Evolutionary conservation across 2,113 vertebrate species (phyloP).

Genomic region (Spheniscus mendiculus): DNA sequence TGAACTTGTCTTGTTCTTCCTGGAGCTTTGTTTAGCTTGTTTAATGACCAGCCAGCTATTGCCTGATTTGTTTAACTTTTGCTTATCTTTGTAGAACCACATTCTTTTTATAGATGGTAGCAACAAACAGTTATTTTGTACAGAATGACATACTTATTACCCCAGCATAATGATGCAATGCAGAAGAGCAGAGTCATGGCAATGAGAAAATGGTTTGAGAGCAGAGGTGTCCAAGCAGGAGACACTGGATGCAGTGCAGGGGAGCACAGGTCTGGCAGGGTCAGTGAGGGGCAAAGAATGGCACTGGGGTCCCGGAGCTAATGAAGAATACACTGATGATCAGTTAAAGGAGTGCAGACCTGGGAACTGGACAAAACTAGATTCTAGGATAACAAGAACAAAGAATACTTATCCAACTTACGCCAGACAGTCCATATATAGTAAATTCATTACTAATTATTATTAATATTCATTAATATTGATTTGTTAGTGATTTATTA

Average conservation of each 20-base stretch:
- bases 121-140: not conserved
- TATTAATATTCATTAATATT: not conserved
- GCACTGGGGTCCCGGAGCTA: not conserved
- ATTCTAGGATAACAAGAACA: not conserved
- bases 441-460: not conserved
- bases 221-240: not conserved
- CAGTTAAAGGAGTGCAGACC: not conserved
- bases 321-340: not conserved
- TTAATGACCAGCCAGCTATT: not conserved
- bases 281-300: not conserved
- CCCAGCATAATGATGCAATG: rapidly evolving
- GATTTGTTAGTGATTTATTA: not conserved
- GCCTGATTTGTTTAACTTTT: not conserved
- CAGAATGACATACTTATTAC: rapidly evolving
- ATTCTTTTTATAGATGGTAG: not conserved
- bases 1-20: not conserved
- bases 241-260: not conserved
- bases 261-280: not conserved
- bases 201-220: not conserved
- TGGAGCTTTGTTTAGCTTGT: not conserved
- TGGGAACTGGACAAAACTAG: not conserved
- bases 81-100: not conserved
- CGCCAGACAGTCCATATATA: rapidly evolving
- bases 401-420: not conserved
- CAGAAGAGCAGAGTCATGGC: not conserved